Base-by-base conservation (phyloP, 2,888 invertebrate genomes). In the Girardia tigrina region DNA sequence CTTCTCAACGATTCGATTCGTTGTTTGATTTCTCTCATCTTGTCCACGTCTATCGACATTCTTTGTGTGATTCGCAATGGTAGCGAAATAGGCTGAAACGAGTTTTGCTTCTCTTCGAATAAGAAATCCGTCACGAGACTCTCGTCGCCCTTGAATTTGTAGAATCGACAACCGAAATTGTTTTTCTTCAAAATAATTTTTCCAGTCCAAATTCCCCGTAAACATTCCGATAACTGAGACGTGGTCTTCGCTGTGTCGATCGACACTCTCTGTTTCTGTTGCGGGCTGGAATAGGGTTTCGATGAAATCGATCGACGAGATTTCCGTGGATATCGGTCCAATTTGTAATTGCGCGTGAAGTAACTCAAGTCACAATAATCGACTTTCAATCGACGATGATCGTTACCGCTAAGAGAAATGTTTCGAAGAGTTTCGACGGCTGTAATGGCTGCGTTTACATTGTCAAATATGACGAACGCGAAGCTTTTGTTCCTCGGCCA, bases 381-480 rank as follows among this genome's bases (percentile, higher is more conserved):
- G n/a, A 94, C 91, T 77, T 94, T 87, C 0, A 98, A 85, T 77
- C 93, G 88, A 77, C 91, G 88, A n/a, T 56, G 88, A 77, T 94
- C 94, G 0, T 91, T 90, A 0, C 94, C 95, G n/a, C n/a, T n/a
- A 0, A 97, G 85, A 0, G 82, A 80, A 77, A 80, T 81, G 16
- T 84, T 83, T 75, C 83, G 78, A 82, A 84, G 82, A 77, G 82
- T 83, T 72, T 82, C 92, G 89, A 83, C 92, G n/a, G 95, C 97
- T 70, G 94, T 92, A 81, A 91, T 91, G 0, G 98, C 95, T 16
- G 94, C 94, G 85, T 95, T 94, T 77, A 94, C 91, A 0, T 92
- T 93, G 83, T 94, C 95, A 85, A 94, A 98, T 77, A 93, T 87
- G 81, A 98, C 94, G 82, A 93, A 94, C 0, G 94, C 95, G 83